Evolutionary conservation across 1,140 invertebrate species (phyloP), one percentile per base, ranked within the genome.

Genomic region (Drosophila trapezifrons): DNA sequence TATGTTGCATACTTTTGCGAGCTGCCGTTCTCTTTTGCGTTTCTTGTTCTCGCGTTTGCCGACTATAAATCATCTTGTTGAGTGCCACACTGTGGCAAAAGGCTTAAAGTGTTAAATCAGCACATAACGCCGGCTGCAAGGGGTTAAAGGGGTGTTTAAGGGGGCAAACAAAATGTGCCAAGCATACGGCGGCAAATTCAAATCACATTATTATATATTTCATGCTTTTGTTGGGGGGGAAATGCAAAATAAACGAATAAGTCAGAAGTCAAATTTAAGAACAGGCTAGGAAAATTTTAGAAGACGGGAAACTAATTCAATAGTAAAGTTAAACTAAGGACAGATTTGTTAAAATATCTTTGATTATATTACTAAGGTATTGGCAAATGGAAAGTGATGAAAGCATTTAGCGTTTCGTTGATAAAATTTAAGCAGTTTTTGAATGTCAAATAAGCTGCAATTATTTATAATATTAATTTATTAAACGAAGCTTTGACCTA

Each of bases 51-150:
- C 72, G 54, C 51, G 71, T 47, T 76, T 78, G 57, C 65, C 77
- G 69, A 65, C 83, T 67, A 80, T 87, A 86, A 86, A 87, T 86
- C 83, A 89, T 87, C 45, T 51, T 49, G 49, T 64, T 76, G 70
- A 59, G 40, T 76, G 74, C 64, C 54, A 49, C 59, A 73, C 58
- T 63, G 66, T 76, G 72, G 64, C 71, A 67, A 65, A 62, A 64
- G 58, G 63, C 71, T 87, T 86, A 87, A 87, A 87, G 83, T 82
- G 71, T 82, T 82, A 79, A 82, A 62, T 87, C 76, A 87, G 79
- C 83, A 79, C 66, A 79, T 73, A 86, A 78, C 43, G 65, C 46
- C 42, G 67, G 37, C 60, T 47, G 42, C 43, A 45, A 20, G 63
- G 40, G 46, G 76, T 42, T 62, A 66, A 37, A 4, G 40, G 32